Evolutionary conservation across 2,888 invertebrate genomes (phyloP).

Genomic region (Pediacus dermestoides): DNA sequence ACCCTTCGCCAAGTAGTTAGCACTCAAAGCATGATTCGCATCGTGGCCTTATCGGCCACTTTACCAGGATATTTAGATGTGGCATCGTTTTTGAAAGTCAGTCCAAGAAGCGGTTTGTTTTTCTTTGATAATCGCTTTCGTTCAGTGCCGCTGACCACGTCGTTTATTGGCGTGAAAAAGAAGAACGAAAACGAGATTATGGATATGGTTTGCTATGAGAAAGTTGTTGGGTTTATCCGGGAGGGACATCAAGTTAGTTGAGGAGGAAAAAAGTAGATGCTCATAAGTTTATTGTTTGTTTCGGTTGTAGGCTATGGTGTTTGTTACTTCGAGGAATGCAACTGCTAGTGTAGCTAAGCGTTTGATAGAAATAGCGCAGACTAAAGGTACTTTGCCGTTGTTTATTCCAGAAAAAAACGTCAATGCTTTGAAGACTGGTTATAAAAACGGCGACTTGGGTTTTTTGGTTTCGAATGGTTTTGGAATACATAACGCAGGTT

Average conservation of each 20-base stretch:
- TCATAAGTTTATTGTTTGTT: too few relatives aligned
- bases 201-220: slow-evolving; percentile 91
- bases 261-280: too few relatives aligned
- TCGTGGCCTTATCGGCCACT: slow-evolving; percentile 95
- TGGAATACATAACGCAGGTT: slow-evolving; percentile 96
- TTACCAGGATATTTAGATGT: slow-evolving; percentile 97
- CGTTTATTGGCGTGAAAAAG: slow-evolving; percentile 63
- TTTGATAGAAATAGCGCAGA: slow-evolving; percentile 76
- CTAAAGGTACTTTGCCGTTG: slow-evolving; percentile 65
- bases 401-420: slow-evolving; percentile 68
- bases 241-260: slow-evolving; percentile 77
- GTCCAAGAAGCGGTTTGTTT: slow-evolving; percentile 86
- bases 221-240: slow-evolving; percentile 77
- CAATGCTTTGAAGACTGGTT: slow-evolving; percentile 67
- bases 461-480: slow-evolving; percentile 86
- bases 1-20: slow-evolving; percentile 90
- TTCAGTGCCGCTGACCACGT: slow-evolving; percentile 90
- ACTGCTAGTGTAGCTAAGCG: slow-evolving; percentile 86
- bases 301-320: slow-evolving; percentile 83
- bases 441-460: slow-evolving; percentile 75
- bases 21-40: slow-evolving; percentile 91
- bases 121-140: slow-evolving; percentile 92
- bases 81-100: slow-evolving; percentile 89
- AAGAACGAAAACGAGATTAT: slow-evolving; percentile 63
- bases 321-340: slow-evolving; percentile 96